A percentile compares a stretch with the other conserved stretches of the same genome.
Evolutionary conservation across 2,797 vertebrate genomes (phyloP).

Genomic region (Muraenolepis orangiensis): DNA sequence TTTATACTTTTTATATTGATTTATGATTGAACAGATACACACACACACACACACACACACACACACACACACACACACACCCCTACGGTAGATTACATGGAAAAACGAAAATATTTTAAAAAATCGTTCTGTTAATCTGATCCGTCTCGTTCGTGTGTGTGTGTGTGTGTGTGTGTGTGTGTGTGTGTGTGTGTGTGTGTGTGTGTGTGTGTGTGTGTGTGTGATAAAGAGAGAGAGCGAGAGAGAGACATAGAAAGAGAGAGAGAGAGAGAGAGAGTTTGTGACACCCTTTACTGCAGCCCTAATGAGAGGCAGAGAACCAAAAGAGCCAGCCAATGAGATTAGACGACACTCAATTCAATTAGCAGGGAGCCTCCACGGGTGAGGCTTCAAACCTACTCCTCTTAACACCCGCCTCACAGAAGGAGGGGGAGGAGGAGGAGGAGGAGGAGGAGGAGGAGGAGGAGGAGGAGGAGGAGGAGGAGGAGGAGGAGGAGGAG

Average conservation of each 20-base stretch:
- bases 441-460: too few relatives aligned
- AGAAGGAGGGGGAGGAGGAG: constrained; percentile 49
- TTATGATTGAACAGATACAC: neutral
- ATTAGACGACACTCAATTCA: constrained; percentile 82
- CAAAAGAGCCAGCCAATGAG: constrained; percentile 70
- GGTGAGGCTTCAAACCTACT: constrained; percentile 79
- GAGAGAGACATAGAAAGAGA: constrained; percentile 6
- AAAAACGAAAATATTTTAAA: too few relatives aligned
- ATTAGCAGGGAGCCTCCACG: constrained; percentile 75
- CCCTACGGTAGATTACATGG: too few relatives aligned
- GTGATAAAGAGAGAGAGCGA: neutral
- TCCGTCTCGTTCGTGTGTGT: constrained; percentile 51
- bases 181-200: neutral
- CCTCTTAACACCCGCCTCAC: constrained; percentile 75
- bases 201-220: neutral
- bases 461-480: too few relatives aligned
- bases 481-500: too few relatives aligned
- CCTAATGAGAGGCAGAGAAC: constrained; percentile 69
- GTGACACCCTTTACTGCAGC: constrained; percentile 56
- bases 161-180: too few relatives aligned
- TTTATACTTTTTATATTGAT: neutral
- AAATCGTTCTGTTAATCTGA: constrained; percentile 39
- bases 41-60: neutral
- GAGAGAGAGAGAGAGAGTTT: constrained; percentile 38
- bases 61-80: neutral